Percentiles rank a stretch among this genome's conserved stretches.
Evolutionary conservation across 2,888 invertebrate genomes (phyloP).

Genomic region (Aethes cnicana): DNA sequence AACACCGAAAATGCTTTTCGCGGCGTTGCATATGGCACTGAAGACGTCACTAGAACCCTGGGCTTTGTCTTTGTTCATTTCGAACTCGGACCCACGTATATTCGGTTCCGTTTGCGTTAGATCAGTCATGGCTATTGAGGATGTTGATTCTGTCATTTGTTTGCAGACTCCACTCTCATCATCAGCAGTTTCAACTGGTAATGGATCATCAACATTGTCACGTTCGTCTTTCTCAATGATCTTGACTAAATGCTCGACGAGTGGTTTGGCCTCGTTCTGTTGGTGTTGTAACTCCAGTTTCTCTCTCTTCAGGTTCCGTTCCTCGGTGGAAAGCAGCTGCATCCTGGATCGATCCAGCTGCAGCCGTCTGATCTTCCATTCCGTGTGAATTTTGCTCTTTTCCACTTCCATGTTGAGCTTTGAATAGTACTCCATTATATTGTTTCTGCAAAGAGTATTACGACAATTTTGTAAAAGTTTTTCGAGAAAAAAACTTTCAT

Average conservation of each 20-base stretch:
- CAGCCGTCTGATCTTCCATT: constrained; percentile 80
- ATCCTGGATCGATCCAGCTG: constrained; percentile 71
- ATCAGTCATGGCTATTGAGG: constrained; percentile 37
- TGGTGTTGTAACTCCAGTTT: constrained; percentile 75
- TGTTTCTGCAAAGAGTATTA: constrained; percentile 66
- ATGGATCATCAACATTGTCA: constrained; percentile 36
- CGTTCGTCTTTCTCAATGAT: constrained; percentile 48
- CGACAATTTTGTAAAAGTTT: background rate
- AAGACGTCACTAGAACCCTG: constrained; percentile 55
- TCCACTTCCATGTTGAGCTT: constrained; percentile 83
- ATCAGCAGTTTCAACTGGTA: background rate
- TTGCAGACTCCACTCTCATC: constrained; percentile 30
- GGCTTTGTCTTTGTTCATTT: constrained; percentile 44
- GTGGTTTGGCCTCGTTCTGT: constrained; percentile 23
- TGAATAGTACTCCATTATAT: constrained; percentile 85
- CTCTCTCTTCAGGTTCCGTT: constrained; percentile 80
- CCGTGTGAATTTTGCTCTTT: constrained; percentile 77
- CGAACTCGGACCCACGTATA: constrained; percentile 35
- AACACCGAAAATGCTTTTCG: constrained; percentile 62
- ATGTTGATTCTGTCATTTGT: constrained; percentile 38
- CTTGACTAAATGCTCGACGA: constrained; percentile 53
- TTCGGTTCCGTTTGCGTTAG: constrained; percentile 33
- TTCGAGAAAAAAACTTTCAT: no score
- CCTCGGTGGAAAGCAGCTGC: constrained; percentile 74
- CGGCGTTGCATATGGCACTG: constrained; percentile 62